phyloP scores from a whole-genome alignment of 2,797 vertebrate genomes.

The Poecilia wingei region DNA sequence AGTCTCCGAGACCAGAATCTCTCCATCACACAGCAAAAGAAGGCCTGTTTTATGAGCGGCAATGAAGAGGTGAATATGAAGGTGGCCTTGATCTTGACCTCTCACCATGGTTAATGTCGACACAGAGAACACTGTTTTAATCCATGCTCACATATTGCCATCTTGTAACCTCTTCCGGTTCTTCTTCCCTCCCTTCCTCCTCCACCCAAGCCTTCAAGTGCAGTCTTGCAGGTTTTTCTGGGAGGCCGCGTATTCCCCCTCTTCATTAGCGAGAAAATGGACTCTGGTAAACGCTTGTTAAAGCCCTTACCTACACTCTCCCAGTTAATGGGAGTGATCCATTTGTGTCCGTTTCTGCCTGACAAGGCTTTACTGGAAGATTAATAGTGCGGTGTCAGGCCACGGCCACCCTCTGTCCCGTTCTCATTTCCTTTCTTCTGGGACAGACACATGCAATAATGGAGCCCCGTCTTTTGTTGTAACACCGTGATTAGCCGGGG shows the following conservation, averaged over 20 bases:
- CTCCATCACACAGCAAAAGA: constrained; percentile 74
- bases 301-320: constrained; percentile 99
- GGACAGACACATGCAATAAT: constrained; percentile 94
- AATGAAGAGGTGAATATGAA: constrained; percentile 1
- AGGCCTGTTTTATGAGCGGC: constrained; percentile 7
- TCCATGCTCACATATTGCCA: constrained; percentile 41
- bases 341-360: constrained; percentile 99
- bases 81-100: constrained; percentile 82
- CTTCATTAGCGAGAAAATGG: constrained; percentile 99
- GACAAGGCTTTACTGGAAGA: constrained; percentile 99
- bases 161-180: constrained; percentile 42
- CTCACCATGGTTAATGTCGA: constrained; percentile 86
- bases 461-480: constrained; percentile 95
- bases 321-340: constrained; percentile 99
- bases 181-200: constrained; percentile 53
- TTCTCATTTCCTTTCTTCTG: constrained; percentile 98
- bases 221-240: constrained; percentile 92
- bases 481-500: constrained; percentile 91
- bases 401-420: constrained; percentile 95
- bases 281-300: constrained; percentile 99
- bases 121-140: constrained; percentile 86
- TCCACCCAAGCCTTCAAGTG: constrained; percentile 88
- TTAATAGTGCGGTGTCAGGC: constrained; percentile 99
- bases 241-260: constrained; percentile 96
- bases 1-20: constrained; percentile 10